These are phyloP conservation scores for Cyclina sinensis DNA, from an alignment of 1,140 invertebrate genomes.

Conservation along the genomic window DNA sequence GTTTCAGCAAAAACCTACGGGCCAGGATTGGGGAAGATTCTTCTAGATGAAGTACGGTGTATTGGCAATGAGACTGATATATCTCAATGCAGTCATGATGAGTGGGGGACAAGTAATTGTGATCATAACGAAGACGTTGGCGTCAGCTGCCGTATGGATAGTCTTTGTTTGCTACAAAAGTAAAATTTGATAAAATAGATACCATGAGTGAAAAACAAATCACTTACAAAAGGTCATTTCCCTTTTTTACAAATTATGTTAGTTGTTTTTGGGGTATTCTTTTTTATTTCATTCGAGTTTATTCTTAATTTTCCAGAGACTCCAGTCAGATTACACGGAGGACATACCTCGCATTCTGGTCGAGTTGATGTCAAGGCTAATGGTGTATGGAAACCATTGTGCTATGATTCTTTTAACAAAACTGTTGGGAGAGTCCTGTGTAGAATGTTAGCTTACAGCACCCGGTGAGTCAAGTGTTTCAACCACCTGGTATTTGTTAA, in stretches of 20 bases:
- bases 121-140: constrained; percentile 55
- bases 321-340: background rate
- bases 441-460: constrained; percentile 55
- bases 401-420: constrained; percentile 61
- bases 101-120: constrained; percentile 56
- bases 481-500: too few relatives aligned
- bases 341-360: constrained; percentile 52
- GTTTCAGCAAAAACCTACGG: background rate
- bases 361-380: constrained; percentile 68
- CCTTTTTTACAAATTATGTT: too few relatives aligned
- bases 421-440: constrained; percentile 70
- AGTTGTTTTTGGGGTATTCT: too few relatives aligned
- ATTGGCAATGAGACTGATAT: constrained; percentile 7
- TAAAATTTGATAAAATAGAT: too few relatives aligned
- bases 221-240: background rate
- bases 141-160: constrained; percentile 30
- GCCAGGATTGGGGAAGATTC: constrained; percentile 76
- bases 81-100: background rate
- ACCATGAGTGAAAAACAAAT: too few relatives aligned
- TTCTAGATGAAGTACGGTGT: constrained; percentile 22
- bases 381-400: constrained; percentile 70
- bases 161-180: too few relatives aligned
- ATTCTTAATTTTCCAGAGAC: background rate
- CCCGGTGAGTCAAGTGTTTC: too few relatives aligned
- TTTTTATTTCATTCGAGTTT: too few relatives aligned